Percentiles rank a stretch among this genome's conserved stretches.
These are phyloP conservation scores for Gambelia wislizenii DNA, from an alignment of 2,797 vertebrate species.

Conservation along the genomic window DNA sequence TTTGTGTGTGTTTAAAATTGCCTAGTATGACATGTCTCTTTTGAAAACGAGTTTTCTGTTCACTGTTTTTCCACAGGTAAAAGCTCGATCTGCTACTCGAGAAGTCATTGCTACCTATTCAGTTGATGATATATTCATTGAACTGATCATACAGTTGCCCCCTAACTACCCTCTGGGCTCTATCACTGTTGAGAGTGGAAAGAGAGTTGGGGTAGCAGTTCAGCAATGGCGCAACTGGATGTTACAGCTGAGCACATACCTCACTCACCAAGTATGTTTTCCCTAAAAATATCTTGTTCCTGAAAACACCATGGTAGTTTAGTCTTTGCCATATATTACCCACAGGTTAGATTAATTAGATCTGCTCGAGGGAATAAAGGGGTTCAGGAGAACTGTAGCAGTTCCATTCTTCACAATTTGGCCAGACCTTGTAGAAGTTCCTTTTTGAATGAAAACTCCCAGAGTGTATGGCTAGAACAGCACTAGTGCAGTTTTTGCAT, in stretches of 20 bases:
- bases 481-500: neutral
- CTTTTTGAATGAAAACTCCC: neutral
- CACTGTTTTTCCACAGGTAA: constrained; percentile 83
- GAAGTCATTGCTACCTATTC: constrained; percentile 98
- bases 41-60: neutral
- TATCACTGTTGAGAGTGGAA: constrained; percentile 93
- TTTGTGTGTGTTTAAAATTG: neutral
- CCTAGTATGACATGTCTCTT: neutral
- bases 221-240: constrained; percentile 99
- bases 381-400: neutral
- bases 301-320: neutral
- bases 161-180: constrained; percentile 94
- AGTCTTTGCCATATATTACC: neutral
- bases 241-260: constrained; percentile 97
- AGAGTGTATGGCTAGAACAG: neutral
- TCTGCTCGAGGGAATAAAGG: neutral
- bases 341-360: neutral
- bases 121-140: constrained; percentile 97
- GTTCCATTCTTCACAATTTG: neutral
- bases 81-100: constrained; percentile 92
- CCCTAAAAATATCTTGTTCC: neutral
- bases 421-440: no score
- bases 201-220: constrained; percentile 94
- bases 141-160: constrained; percentile 95
- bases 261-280: constrained; percentile 86